Base-by-base conservation (phyloP, 2,888 invertebrate species). In the Blastobasis lacticolella region DNA sequence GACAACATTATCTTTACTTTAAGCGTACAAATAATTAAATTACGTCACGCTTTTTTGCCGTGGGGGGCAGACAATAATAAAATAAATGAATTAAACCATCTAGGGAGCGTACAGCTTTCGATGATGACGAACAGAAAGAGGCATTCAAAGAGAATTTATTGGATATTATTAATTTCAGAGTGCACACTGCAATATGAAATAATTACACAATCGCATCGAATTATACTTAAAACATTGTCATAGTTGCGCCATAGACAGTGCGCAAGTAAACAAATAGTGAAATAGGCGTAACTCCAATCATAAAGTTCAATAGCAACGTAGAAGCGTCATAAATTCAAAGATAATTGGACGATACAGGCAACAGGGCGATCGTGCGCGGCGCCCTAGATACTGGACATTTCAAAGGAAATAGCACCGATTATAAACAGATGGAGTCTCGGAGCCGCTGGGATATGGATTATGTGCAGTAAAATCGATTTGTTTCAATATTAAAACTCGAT, bases 311-410 rank as follows among this genome's bases (percentile, higher is more conserved):
- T 53, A 54, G 38, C 49, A 52, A 50, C 53, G 48, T 45, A 52
- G 54, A 54, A 52, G 49, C 52, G 50, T 45, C 52, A 47, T 52
- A 56, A 56, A 50, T 57, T 53, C 53, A 53, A 36, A 49, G 38
- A 48, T 49, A 54, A 54, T 49, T 54, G 49, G 38, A 45, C 46
- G 48, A 48, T 45, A 48, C 38, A 46, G 43, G 43, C 23, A 38
- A 47, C 38, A 38, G 51, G 49, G 51, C 48, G 51, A 38, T 37
- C 23, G 51, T 49, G 49, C 45, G 49, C 43, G 6, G 41, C 49
- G 54, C 51, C 49, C 52, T 49, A 41, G 48, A 51, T 54, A 54
- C 42, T 6, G 46, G 10, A 36, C 8, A 7, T 49, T 51, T 41
- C 46, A 47, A 41, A 51, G 49, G 51, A 54, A 54, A 52, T 49